Conservation (phyloP, 2,113 vertebrate species). For the Willisornis vidua region DNA sequence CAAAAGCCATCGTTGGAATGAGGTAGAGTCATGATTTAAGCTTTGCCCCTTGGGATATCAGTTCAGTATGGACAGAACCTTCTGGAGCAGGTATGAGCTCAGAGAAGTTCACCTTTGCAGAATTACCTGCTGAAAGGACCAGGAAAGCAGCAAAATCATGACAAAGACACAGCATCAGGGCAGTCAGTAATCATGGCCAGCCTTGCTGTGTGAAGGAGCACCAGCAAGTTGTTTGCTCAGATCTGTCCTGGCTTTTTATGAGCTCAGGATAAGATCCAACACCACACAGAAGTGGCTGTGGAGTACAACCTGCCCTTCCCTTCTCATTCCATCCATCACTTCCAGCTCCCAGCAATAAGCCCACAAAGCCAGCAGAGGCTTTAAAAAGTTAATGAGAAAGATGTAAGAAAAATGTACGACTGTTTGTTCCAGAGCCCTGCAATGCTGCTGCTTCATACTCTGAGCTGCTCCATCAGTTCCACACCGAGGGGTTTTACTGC, state of each 20-base stretch:
- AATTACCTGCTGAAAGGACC: neutral
- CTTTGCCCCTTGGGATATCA: neutral
- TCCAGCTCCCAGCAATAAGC: conserved; percentile 33
- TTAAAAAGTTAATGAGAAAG: conserved; percentile 74
- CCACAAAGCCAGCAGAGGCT: conserved; percentile 60
- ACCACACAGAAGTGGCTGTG: neutral
- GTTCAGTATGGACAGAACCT: neutral
- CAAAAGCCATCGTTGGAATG: neutral
- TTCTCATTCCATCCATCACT: conserved; percentile 55
- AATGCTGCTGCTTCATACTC: neutral
- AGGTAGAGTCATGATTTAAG: neutral
- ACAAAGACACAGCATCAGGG: neutral
- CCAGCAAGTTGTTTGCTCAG: neutral
- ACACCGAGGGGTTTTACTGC: conserved; percentile 16
- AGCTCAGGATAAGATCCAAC: neutral
- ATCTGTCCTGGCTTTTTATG: neutral
- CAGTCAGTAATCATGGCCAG: neutral
- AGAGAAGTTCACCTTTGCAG: neutral
- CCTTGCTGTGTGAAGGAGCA: neutral
- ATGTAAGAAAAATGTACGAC: conserved; percentile 15
- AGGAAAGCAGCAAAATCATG: neutral
- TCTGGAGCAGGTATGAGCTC: neutral
- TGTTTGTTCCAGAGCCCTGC: conserved; percentile 16
- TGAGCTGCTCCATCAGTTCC: conserved; percentile 3
- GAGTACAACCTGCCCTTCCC: conserved; percentile 23